A percentile compares a stretch with the other conserved stretches of the same genome.
Evolutionary conservation across 2,888 invertebrate species (phyloP).

Genomic region (Agrochola lota): DNA sequence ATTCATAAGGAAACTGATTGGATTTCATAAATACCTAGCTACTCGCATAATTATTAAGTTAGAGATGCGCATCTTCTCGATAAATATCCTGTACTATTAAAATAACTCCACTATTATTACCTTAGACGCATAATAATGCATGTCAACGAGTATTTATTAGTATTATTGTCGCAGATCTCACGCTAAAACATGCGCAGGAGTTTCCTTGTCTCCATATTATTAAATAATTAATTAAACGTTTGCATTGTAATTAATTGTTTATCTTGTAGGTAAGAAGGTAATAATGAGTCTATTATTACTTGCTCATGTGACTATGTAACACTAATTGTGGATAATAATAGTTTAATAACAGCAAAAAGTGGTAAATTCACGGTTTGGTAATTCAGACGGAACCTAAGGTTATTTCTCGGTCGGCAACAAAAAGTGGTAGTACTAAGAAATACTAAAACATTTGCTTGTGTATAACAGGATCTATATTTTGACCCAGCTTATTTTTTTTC

Average conservation of each 20-base stretch:
- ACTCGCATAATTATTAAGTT: conserved; percentile 27
- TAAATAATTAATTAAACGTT: conserved; percentile 35
- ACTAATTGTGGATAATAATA: conserved; percentile 35
- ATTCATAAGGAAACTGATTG: conserved; percentile 16
- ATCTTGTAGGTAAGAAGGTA: conserved; percentile 18
- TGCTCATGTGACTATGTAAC: conserved; percentile 2
- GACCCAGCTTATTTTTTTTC: too few relatives aligned
- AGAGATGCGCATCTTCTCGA: conserved; percentile 18
- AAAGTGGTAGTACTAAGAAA: neutral
- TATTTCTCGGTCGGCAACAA: conserved; percentile 14
- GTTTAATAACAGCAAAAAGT: conserved; percentile 39
- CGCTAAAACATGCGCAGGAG: conserved; percentile 36
- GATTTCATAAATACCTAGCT: neutral
- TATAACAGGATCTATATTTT: neutral
- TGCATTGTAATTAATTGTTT: conserved; percentile 21
- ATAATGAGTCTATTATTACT: conserved; percentile 21
- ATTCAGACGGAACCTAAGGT: conserved; percentile 9
- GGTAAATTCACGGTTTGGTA: conserved; percentile 33
- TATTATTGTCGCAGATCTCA: conserved; percentile 14
- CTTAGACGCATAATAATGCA: conserved; percentile 19
- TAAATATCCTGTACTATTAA: conserved; percentile 25
- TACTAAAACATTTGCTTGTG: neutral
- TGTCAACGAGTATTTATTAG: conserved; percentile 30
- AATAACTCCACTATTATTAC: conserved; percentile 26
- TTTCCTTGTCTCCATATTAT: conserved; percentile 35